Evolutionary conservation across 2,113 vertebrate genomes (phyloP).

Genomic region (Psittacula cyanocephala): DNA sequence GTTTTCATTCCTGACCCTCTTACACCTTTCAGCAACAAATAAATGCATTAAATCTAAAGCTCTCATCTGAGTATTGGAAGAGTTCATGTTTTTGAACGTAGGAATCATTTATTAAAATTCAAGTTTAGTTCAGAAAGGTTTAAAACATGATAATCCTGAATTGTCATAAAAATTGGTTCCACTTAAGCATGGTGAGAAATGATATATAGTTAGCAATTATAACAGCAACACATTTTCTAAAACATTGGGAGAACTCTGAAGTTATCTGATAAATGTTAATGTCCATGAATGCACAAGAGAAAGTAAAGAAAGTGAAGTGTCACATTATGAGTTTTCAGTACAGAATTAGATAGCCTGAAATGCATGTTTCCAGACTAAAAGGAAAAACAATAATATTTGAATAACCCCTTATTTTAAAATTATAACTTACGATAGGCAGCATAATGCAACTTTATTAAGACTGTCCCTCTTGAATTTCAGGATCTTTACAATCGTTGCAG

Average conservation of each 20-base stretch:
- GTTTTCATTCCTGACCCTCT: constrained; percentile 7
- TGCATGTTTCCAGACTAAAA: background rate
- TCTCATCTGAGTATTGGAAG: background rate
- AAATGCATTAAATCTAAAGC: background rate
- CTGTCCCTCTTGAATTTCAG: background rate
- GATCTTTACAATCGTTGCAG: background rate
- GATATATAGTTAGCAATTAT: background rate
- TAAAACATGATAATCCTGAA: background rate
- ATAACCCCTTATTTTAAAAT: background rate
- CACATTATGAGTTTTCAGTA: background rate
- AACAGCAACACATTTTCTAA: background rate
- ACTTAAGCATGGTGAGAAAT: background rate
- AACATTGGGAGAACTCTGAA: background rate
- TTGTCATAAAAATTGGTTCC: background rate
- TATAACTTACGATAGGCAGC: background rate
- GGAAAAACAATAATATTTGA: background rate
- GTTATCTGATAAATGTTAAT: background rate
- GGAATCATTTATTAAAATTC: constrained; percentile 20
- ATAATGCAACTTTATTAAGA: background rate
- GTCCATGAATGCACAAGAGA: background rate
- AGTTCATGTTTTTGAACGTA: background rate
- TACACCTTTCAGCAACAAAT: background rate
- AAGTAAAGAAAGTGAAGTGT: background rate
- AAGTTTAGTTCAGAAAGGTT: background rate
- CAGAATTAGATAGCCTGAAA: background rate